Evolutionary conservation across 2,113 vertebrate genomes (phyloP).

Genomic region (Typhlomys cinereus): DNA sequence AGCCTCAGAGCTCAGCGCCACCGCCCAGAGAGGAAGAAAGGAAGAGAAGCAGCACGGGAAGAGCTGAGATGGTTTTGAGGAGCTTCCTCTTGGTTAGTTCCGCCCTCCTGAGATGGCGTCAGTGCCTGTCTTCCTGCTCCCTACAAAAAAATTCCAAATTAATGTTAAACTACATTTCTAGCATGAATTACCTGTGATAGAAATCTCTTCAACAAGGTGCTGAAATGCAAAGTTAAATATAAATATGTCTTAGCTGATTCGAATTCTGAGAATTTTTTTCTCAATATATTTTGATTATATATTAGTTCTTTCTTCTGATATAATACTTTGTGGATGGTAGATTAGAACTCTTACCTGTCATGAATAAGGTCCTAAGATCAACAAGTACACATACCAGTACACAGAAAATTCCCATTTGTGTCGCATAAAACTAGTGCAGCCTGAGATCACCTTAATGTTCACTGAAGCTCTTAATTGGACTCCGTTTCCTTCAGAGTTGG

Average conservation of each 20-base stretch:
- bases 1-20: no score
- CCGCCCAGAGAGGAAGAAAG: background rate
- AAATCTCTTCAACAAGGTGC: background rate
- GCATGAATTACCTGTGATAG: background rate
- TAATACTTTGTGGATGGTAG: background rate
- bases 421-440: background rate
- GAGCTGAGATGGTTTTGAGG: background rate
- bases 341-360: background rate
- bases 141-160: background rate
- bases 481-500: background rate
- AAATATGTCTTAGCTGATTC: background rate
- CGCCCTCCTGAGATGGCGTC: background rate
- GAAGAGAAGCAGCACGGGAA: background rate
- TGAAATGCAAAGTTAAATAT: background rate
- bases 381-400: no score
- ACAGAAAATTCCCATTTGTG: background rate
- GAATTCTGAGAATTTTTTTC: background rate
- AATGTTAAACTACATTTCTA: background rate
- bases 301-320: constrained; percentile 13
- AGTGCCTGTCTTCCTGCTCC: background rate
- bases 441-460: constrained; percentile 44
- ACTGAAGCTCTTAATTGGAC: background rate
- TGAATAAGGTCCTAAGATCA: background rate
- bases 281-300: background rate
- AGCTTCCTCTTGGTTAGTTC: background rate